Conservation (phyloP, 2,888 invertebrate genomes). For the Meganola albula region DNA sequence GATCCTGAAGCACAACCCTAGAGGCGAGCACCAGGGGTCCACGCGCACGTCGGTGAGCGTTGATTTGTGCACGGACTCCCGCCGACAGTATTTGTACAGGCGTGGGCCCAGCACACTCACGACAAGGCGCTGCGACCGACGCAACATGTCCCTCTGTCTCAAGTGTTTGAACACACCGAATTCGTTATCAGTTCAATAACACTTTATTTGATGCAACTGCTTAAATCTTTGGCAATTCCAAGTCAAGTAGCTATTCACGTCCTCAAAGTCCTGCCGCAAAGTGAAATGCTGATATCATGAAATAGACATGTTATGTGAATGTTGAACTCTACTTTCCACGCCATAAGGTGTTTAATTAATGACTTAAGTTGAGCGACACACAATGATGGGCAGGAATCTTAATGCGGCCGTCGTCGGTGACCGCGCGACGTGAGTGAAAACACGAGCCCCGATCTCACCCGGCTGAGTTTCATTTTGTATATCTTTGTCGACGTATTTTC, state of each 20-base stretch:
- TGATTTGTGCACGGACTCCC: conserved; percentile 74
- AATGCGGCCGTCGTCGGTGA: conserved; percentile 24
- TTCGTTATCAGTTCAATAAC: conserved; percentile 4
- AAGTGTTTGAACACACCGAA: conserved; percentile 5
- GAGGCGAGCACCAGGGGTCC: conserved; percentile 49
- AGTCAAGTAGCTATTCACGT: too few species aligned
- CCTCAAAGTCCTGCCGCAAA: too few species aligned
- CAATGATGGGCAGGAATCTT: conserved; percentile 33
- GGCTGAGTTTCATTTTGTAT: conserved; percentile 37
- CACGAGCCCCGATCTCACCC: conserved; percentile 30
- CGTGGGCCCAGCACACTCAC: conserved; percentile 35
- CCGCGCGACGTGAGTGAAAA: conserved; percentile 36
- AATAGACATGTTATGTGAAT: conserved; percentile 16
- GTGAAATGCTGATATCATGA: conserved; percentile 2
- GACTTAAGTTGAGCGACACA: conserved; percentile 26
- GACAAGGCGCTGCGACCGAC: conserved; percentile 20
- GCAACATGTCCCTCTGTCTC: conserved; percentile 9
- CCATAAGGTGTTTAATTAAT: conserved; percentile 36
- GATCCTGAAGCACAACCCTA: conserved; percentile 41
- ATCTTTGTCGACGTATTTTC: conserved; percentile 62
- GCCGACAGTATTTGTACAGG: conserved; percentile 68
- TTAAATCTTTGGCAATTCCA: too few species aligned
- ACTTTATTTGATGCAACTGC: too few species aligned
- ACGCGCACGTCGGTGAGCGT: conserved; percentile 52
- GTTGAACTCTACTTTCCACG: conserved; percentile 24